Evolutionary conservation across 2,888 invertebrate species (phyloP).

Genomic region (Drosophila rellima): DNA sequence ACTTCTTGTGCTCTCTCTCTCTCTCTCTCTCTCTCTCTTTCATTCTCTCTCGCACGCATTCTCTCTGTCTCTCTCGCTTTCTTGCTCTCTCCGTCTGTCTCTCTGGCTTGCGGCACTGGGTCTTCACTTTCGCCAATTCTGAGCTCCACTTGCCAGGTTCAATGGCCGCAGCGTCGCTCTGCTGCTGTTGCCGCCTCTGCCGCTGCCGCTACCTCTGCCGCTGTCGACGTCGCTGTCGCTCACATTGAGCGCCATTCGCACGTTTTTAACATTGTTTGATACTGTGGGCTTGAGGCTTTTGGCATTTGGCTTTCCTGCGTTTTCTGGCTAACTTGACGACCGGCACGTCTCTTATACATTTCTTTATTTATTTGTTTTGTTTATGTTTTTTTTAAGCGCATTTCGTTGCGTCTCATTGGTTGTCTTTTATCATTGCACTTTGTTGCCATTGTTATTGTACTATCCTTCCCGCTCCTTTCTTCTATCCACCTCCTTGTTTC

Average conservation of each 20-base stretch:
- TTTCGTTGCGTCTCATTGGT: constrained; percentile 26
- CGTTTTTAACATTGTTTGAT: constrained; percentile 62
- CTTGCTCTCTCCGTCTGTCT: constrained; percentile 29
- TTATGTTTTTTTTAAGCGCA: constrained; percentile 38
- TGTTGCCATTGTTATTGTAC: neutral
- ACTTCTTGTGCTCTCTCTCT: constrained; percentile 20
- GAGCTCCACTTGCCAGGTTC: constrained; percentile 80
- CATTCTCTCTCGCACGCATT: constrained; percentile 5
- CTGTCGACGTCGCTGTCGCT: constrained; percentile 27
- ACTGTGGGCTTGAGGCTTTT: constrained; percentile 25
- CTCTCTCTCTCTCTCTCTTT: constrained; percentile 14
- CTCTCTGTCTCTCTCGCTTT: constrained; percentile 15
- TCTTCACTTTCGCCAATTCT: constrained; percentile 84
- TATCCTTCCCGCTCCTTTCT: constrained; percentile 3
- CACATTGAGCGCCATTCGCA: constrained; percentile 73
- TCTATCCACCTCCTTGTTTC: neutral
- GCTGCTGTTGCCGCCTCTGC: constrained; percentile 25
- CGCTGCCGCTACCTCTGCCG: constrained; percentile 4
- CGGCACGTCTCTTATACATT: constrained; percentile 38
- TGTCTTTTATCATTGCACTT: constrained; percentile 15
- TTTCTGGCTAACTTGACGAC: constrained; percentile 21
- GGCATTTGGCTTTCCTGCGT: constrained; percentile 21
- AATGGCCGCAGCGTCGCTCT: constrained; percentile 64
- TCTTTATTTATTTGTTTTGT: constrained; percentile 56
- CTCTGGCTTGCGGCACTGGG: constrained; percentile 79